Evolutionary conservation across 2,888 invertebrate species (phyloP), one percentile per base, ranked within the genome.

Genomic region (Catonia carolina): DNA sequence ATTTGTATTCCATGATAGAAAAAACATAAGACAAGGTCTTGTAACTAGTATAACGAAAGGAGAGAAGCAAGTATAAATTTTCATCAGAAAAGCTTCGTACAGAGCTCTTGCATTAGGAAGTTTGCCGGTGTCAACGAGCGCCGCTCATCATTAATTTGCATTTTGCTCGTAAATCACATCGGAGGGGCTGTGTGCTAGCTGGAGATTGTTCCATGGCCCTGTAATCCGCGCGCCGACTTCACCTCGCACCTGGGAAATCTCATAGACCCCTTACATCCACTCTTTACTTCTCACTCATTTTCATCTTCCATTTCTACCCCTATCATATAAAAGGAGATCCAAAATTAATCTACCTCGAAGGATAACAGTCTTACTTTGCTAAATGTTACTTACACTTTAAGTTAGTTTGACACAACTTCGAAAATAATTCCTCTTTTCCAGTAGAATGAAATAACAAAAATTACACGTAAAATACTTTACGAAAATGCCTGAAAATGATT

Each of bases 31-130:
- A 27, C 27, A 27, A 27, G 27, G 8, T 27, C 27, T 6, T 27
- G 27, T 27, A 27, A 27, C 5, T 27, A 4, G 27, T 27, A 27
- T 27, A 8, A 27, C 4, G 27, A 27, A 27, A 8, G 8, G 8
- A 6, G 8, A 8, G 27, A 27, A 27, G 27, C 8, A 27, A 45
- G 45, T 45, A 45, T 45, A 45, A 45, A 45, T 45, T 45, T 45
- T 45, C 45, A 45, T 45, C 45, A 45, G 45, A 45, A 45, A 45
- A 45, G 45, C 22, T 45, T 22, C 18, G 45, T 22, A 45, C 45
- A 45, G 45, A 45, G 45, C 45, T 45, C 45, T 45, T 45, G 45
- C 45, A 45, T 45, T 45, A 45, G 45, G 45, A 45, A 45, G 45
- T 45, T 45, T 45, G 45, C 45, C 45, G 45, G 45, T 45, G 45